Percentiles rank a stretch among this genome's conserved stretches.
Conservation (phyloP, 35 echinoderm and acorn worm genomes). For the Hemicentrotus pulcherrimus region DNA sequence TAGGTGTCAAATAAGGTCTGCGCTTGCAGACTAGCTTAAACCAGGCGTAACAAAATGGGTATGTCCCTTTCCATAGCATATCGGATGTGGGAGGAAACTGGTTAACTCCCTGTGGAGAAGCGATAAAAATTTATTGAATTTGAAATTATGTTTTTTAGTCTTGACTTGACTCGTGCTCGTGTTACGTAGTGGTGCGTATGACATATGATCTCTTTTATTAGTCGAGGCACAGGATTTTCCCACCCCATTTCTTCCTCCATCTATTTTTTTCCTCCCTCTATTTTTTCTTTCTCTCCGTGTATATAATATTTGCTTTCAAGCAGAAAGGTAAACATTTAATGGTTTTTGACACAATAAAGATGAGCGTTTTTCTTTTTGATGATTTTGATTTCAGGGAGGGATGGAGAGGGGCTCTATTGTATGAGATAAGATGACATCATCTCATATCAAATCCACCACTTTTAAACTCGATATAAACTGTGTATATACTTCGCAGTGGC, state of each 20-base stretch:
- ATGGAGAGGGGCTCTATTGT: too few relatives aligned
- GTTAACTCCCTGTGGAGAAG: conserved; percentile 27
- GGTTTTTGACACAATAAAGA: not conserved
- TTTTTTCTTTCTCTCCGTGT: not conserved
- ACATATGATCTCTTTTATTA: not conserved
- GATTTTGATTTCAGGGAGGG: too few relatives aligned
- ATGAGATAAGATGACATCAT: too few relatives aligned
- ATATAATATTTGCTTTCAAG: not conserved
- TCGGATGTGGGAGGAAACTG: not conserved
- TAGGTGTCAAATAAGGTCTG: too few relatives aligned
- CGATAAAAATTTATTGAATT: conserved; percentile 54
- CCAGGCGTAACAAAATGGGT: not conserved
- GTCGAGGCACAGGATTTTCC: not conserved
- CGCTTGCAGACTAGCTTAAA: not conserved
- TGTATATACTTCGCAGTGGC: too few relatives aligned
- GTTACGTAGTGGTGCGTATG: not conserved
- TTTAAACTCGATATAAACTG: too few relatives aligned
- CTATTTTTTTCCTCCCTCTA: not conserved
- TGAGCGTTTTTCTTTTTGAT: too few relatives aligned
- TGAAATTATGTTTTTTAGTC: conserved; percentile 1
- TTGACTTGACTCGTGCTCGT: not conserved
- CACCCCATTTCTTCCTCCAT: not conserved
- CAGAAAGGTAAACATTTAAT: not conserved
- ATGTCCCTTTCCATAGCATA: not conserved
- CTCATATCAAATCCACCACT: too few relatives aligned